phyloP scores from a whole-genome alignment of 2,888 invertebrate genomes.

The Tineola bisselliella region DNA sequence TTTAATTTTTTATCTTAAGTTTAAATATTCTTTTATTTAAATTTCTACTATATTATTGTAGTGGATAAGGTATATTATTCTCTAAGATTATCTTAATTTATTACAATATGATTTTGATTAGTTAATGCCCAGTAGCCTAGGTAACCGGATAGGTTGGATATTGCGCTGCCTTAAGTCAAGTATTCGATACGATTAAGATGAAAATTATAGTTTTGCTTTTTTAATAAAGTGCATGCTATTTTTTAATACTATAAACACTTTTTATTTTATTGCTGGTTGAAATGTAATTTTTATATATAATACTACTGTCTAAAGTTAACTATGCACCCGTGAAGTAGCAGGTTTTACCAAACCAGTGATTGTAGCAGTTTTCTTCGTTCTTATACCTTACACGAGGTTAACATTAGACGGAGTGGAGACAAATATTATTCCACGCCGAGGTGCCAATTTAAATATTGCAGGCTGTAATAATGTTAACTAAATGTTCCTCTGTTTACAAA shows the following conservation, averaged over 20 bases:
- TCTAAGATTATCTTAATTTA: not conserved
- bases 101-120: constrained; percentile 23
- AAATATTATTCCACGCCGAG: too few species aligned
- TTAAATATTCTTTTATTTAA: not conserved
- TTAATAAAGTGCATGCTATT: not conserved
- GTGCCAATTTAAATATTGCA: too few species aligned
- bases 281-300: too few species aligned
- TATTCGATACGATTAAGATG: constrained; percentile 63
- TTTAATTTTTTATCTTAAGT: constrained; percentile 40
- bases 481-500: too few species aligned
- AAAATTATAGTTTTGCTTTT: constrained; percentile 51
- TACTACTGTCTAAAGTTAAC: too few species aligned
- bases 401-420: too few species aligned
- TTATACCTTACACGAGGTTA: too few species aligned
- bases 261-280: too few species aligned
- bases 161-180: constrained; percentile 57
- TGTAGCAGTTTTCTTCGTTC: too few species aligned
- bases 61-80: constrained; percentile 22
- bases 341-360: too few species aligned
- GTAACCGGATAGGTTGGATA: constrained; percentile 64
- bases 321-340: too few species aligned
- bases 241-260: not conserved
- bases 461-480: too few species aligned
- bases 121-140: constrained; percentile 65
- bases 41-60: constrained; percentile 21